Base-by-base conservation (phyloP, 1,140 invertebrate species). In the Zaprionus vittiger region DNA sequence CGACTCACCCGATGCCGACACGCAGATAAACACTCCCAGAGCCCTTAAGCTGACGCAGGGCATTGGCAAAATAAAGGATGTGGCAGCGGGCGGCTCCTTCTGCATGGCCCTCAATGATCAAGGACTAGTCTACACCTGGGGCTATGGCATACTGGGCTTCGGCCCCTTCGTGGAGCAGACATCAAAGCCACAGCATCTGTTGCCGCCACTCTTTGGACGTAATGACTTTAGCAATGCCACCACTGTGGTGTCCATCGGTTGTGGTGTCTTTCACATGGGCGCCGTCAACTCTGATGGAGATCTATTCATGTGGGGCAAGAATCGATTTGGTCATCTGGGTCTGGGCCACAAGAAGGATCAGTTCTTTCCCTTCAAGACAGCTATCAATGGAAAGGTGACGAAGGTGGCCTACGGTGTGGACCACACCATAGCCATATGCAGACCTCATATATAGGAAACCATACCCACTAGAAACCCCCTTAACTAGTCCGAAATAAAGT, bases 71-170 rank as follows among this genome's bases (percentile, higher is more conserved):
- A 95, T 99, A 17, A 94, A 94, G 47, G 96, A 98, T 92, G 95
- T 98, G 67, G 97, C 97, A 22, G 93, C 96, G 28, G 97, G 97
- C 15, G 98, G 98, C 28, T 97, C 97, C 4, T 96, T 96, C 85
- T 99, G 98, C 93, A 94, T 97, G 90, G 81, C 80, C 24, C 83
- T 93, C 91, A 71, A 93, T 97, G 97, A 97, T 76, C 91, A 95
- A 77, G 97, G 97, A 11, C 93, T 97, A 44, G 97, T 98, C 0
- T 99, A 95, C 93, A 95, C 97, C 1, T 99, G 98, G 98, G 98
- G 98, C 11, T 98, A 95, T 93, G 98, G 98, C 55, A 95, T 98
- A 77, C 93, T 99, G 49, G 98, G 98, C 0, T 94, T 96, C 52
- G 98, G 98, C 0, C 98, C 98, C 1, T 94, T 96, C 81, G 95